Conservation (phyloP, 2,113 vertebrate species). For the Numida meleagris region DNA sequence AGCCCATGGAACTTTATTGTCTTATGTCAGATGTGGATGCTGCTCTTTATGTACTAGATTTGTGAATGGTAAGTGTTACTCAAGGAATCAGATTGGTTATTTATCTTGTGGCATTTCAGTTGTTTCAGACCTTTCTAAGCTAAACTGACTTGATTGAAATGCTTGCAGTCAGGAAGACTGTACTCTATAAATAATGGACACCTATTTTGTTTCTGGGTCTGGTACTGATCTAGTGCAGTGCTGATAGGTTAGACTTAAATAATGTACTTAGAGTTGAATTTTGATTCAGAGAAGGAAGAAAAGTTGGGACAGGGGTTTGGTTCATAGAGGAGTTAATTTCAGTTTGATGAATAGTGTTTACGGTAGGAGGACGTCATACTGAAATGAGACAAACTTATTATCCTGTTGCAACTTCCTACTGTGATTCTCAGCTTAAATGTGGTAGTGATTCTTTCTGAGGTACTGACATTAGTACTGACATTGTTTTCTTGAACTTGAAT, state of each 20-base stretch:
- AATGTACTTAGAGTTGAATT: not conserved
- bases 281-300: not conserved
- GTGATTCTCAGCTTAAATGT: not conserved
- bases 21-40: not conserved
- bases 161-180: not conserved
- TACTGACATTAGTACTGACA: not conserved
- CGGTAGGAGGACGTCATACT: not conserved
- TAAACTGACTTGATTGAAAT: not conserved
- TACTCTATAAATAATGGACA: not conserved
- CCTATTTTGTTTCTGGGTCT: not conserved
- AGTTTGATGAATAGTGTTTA: not conserved
- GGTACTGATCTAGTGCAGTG: not conserved
- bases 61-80: conserved; percentile 57
- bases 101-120: not conserved
- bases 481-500: not conserved
- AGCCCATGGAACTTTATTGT: not conserved
- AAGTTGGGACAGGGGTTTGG: not conserved
- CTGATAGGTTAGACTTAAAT: not conserved
- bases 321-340: not conserved
- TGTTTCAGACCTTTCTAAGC: not conserved
- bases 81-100: not conserved
- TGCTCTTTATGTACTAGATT: not conserved
- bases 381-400: not conserved
- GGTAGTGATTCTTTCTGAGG: not conserved
- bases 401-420: not conserved